Evolutionary conservation across 2,113 vertebrate species (phyloP), one percentile per base, ranked within the genome.

Genomic region (Ageneiosus marmoratus): DNA sequence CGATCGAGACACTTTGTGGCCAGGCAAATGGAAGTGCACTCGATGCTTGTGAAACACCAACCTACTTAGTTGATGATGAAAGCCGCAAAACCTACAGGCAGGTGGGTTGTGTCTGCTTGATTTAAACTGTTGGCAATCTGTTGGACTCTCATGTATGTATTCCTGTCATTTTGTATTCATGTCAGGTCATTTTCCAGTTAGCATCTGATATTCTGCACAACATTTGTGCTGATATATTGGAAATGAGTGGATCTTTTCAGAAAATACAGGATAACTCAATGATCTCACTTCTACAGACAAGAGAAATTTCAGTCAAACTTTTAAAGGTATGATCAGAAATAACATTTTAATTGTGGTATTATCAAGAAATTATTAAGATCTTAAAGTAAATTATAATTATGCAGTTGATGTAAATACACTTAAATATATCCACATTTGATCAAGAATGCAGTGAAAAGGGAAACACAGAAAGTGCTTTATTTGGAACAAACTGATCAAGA

Each of bases 401-500:
- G 20, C 1, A 76, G 27, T 9, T 80, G 22, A 56, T 77, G 24
- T 29, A 29, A 69, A 67, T 65, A 7, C 16, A 55, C 22, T 53
- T 12, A 69, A 84, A 55, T 51, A 37, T 41, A 73, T 70, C 69
- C 62, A 29, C 65, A 62, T 11, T 88, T 67, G 86, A 80, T 88
- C 74, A 80, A 91, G 93, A 67, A 0, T 0, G 86, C 91, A 60
- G 87, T 94, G 79, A 92, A 91, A 86, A 81, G 58, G 58, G 89
- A 93, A 89, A 84, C 92, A 13, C 86, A 88, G 88, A 92, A 92
- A 87, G 83, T 88, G 77, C 91, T 93, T 83, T 90, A 92, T 84
- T 84, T 94, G 89, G 92, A 92, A 85, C 89, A 82, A 75, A 93
- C 86, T 37, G 91, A 94, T 83, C 89, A 92, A 50, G 88, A 91